Percentiles rank a stretch among this genome's conserved stretches.
phyloP scores from a whole-genome alignment of 2,113 vertebrate species.

The Lagopus leucura region DNA sequence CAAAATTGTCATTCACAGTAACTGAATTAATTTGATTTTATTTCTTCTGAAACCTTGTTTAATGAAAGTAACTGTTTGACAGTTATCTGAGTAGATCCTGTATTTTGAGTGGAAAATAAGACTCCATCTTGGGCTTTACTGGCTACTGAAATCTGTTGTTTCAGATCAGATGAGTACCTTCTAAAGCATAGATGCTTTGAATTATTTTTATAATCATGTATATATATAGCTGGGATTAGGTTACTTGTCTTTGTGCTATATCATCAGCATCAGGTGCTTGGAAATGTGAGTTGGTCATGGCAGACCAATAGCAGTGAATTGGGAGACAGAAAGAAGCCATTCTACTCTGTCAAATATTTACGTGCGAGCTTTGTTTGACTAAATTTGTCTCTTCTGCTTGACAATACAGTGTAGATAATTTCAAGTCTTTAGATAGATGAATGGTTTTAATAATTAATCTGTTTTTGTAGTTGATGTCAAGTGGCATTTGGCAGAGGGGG shows the following conservation, averaged over 20 bases:
- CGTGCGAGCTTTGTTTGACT: neutral
- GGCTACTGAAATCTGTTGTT: neutral
- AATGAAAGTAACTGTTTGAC: slow-evolving; percentile 36
- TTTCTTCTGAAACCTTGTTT: slow-evolving; percentile 23
- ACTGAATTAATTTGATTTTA: slow-evolving; percentile 42
- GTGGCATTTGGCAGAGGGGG: slow-evolving; percentile 94
- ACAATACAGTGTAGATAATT: neutral
- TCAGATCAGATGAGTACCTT: neutral
- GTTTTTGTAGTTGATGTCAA: slow-evolving; percentile 88
- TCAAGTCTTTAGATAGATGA: neutral
- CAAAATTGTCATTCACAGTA: slow-evolving; percentile 11
- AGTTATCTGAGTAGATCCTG: slow-evolving; percentile 2
- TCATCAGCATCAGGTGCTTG: neutral
- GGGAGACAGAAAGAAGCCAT: neutral
- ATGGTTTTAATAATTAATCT: slow-evolving; percentile 43
- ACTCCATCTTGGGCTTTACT: neutral
- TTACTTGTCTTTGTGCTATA: neutral
- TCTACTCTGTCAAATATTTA: neutral
- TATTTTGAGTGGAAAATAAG: neutral
- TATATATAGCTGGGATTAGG: neutral
- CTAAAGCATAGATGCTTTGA: neutral
- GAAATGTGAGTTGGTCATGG: neutral
- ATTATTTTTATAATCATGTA: neutral
- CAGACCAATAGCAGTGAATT: neutral
- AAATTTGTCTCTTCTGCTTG: neutral